Conservation (phyloP, 2,888 invertebrate genomes). For the Limnephilus auricula region DNA sequence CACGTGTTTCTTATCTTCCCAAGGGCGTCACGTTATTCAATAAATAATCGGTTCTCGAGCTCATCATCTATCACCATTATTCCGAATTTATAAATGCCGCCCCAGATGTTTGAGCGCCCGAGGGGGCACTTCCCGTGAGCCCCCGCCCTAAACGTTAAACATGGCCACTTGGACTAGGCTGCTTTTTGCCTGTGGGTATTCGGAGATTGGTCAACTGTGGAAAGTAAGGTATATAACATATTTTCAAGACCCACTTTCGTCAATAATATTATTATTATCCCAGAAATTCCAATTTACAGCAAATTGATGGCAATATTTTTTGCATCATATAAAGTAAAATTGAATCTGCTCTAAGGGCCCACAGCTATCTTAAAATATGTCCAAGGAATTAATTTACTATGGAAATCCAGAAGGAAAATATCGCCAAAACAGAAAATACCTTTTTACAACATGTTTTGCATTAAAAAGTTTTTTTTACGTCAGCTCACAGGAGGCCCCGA, state of each 20-base stretch:
- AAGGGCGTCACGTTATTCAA: constrained; percentile 2
- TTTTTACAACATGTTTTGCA: background rate
- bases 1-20: background rate
- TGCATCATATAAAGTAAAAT: background rate
- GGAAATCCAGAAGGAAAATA: too few species aligned
- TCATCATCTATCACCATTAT: background rate
- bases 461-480: background rate
- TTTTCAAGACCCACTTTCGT: background rate
- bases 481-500: too few species aligned
- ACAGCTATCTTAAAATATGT: too few species aligned
- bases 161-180: background rate
- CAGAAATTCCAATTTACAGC: background rate
- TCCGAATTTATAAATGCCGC: constrained; percentile 2
- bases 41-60: background rate
- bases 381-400: too few species aligned
- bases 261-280: background rate
- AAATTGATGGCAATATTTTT: background rate
- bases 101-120: background rate
- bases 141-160: background rate
- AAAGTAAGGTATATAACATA: background rate
- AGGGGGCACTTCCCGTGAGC: background rate
- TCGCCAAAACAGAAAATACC: too few species aligned
- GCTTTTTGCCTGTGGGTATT: background rate
- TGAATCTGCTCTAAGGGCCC: too few species aligned
- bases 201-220: background rate